These are phyloP conservation scores for Schizothorax lantsangensis DNA, from an alignment of 2,797 vertebrate species.

Conservation along the genomic window DNA sequence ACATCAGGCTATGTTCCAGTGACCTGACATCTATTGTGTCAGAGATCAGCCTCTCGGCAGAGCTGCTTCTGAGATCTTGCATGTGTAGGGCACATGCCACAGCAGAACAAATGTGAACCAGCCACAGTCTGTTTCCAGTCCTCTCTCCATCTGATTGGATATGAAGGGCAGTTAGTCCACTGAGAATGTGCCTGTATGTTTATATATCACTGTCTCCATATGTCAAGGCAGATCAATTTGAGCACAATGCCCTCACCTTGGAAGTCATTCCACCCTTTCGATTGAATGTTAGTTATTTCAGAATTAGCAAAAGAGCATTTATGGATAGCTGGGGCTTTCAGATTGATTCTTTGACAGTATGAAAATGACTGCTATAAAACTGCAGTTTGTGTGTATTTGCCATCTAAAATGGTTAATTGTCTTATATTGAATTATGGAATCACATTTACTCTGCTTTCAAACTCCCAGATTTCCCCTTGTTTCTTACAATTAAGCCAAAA, in stretches of 20 bases:
- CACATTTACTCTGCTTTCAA: background rate
- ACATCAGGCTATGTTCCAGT: constrained; percentile 51
- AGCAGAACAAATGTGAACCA: constrained; percentile 64
- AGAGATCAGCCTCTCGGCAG: constrained; percentile 42
- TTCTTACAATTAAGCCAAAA: background rate
- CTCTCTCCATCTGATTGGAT: constrained; percentile 50
- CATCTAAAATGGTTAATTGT: background rate
- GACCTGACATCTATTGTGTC: constrained; percentile 33
- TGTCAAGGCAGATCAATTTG: constrained; percentile 57
- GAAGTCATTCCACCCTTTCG: constrained; percentile 36
- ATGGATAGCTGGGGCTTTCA: constrained; percentile 23
- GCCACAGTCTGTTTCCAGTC: constrained; percentile 33
- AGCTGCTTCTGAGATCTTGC: constrained; percentile 17
- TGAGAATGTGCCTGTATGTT: constrained; percentile 62
- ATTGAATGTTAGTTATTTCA: constrained; percentile 28
- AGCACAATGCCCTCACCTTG: constrained; percentile 48
- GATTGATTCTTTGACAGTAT: constrained; percentile 17
- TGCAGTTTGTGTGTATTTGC: too few species aligned
- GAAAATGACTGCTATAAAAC: background rate
- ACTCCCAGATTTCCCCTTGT: background rate
- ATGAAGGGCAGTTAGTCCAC: constrained; percentile 58
- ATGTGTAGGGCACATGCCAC: constrained; percentile 43
- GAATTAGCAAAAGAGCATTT: constrained; percentile 38
- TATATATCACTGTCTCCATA: constrained; percentile 60
- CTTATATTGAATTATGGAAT: background rate